Conservation (phyloP, 2,797 vertebrate species). For the Neostethus bicornis region DNA sequence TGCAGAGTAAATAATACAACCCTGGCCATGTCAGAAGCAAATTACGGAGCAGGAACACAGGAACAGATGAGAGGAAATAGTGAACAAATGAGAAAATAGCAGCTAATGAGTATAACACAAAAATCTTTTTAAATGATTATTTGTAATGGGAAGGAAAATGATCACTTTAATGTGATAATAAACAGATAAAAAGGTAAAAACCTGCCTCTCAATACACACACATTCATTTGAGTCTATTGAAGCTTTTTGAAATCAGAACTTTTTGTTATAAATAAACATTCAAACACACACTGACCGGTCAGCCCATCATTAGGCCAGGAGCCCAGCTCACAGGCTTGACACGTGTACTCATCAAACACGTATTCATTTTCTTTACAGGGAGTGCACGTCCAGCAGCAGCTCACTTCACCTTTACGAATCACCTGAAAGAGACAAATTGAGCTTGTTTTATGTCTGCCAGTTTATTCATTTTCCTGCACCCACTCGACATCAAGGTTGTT, state of each 20-base stretch:
- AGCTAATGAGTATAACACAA: constrained; percentile 1
- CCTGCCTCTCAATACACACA: background rate
- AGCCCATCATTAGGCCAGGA: constrained; percentile 94
- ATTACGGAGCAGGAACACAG: constrained; percentile 41
- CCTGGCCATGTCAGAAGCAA: constrained; percentile 53
- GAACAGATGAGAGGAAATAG: background rate
- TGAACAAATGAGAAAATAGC: background rate
- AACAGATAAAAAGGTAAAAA: constrained; percentile 2
- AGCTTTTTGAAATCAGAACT: background rate
- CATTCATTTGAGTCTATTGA: background rate
- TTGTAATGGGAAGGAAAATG: constrained; percentile 26
- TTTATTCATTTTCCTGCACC: background rate
- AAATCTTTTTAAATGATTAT: constrained; percentile 6
- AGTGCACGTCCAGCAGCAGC: constrained; percentile 98
- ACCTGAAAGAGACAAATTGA: constrained; percentile 77
- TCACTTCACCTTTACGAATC: constrained; percentile 98
- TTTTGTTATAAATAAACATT: constrained; percentile 18
- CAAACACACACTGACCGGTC: constrained; percentile 60
- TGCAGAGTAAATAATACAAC: constrained; percentile 67
- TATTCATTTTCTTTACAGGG: constrained; percentile 97
- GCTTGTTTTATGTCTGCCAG: background rate
- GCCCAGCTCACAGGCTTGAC: constrained; percentile 92
- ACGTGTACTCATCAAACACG: constrained; percentile 96
- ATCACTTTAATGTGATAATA: constrained; percentile 22
- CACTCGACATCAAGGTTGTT: background rate